Evolutionary conservation across 2,888 invertebrate genomes (phyloP).

Genomic region (Subacronicta megacephala): DNA sequence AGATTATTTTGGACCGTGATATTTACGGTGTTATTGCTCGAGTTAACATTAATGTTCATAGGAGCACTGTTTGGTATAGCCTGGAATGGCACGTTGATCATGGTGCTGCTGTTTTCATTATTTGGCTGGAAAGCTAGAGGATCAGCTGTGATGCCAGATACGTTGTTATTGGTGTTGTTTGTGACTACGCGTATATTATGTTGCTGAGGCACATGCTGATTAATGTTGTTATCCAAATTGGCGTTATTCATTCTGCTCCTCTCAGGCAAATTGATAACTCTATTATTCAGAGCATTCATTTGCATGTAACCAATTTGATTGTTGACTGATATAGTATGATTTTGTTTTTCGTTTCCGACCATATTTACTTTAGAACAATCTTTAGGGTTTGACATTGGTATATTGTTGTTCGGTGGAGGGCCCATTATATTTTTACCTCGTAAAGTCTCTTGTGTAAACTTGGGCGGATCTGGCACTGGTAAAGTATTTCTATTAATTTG

Average conservation of each 20-base stretch:
- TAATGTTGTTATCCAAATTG: slow-evolving; percentile 77
- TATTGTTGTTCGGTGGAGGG: slow-evolving; percentile 71
- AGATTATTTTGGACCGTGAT: slow-evolving; percentile 87
- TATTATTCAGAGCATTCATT: slow-evolving; percentile 83
- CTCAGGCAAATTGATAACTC: slow-evolving; percentile 85
- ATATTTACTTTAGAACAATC: slow-evolving; percentile 84
- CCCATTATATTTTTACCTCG: slow-evolving; percentile 85
- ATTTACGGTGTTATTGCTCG: slow-evolving; percentile 86
- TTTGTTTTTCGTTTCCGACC: slow-evolving; percentile 79
- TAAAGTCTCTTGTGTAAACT: slow-evolving; percentile 78
- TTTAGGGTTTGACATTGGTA: slow-evolving; percentile 72
- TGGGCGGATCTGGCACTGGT: slow-evolving; percentile 76
- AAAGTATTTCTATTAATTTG: slow-evolving; percentile 77
- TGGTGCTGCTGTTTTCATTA: slow-evolving; percentile 79
- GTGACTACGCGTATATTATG: slow-evolving; percentile 86
- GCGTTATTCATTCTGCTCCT: slow-evolving; percentile 78
- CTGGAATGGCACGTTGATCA: slow-evolving; percentile 88
- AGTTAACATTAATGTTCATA: slow-evolving; percentile 87
- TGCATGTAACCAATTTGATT: slow-evolving; percentile 86
- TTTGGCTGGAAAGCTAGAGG: slow-evolving; percentile 83
- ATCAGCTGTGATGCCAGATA: slow-evolving; percentile 73
- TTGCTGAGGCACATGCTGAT: slow-evolving; percentile 82
- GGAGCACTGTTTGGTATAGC: slow-evolving; percentile 87
- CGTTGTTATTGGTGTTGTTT: slow-evolving; percentile 77
- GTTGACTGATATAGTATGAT: slow-evolving; percentile 80